phyloP scores from a whole-genome alignment of 2,888 invertebrate genomes.

The Polyommatus iphigenia region DNA sequence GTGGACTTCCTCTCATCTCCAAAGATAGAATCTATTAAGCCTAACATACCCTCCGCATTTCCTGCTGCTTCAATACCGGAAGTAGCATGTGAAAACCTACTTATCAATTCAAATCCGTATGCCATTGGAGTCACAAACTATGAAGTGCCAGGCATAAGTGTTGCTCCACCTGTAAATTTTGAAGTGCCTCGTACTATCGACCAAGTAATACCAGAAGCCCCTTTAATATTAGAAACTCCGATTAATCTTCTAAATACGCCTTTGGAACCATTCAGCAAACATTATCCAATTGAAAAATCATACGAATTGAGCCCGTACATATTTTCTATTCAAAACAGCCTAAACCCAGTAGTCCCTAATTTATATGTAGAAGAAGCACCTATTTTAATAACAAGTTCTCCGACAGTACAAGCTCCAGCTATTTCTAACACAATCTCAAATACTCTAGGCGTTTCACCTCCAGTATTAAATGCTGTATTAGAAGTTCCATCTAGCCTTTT shows the following conservation, averaged over 20 bases:
- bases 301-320: neutral
- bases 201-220: neutral
- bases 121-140: too few relatives aligned
- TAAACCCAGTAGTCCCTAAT: neutral
- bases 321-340: neutral
- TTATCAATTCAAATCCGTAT: neutral
- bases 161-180: neutral
- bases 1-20: conserved; percentile 8
- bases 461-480: neutral
- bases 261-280: neutral
- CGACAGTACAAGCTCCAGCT: neutral
- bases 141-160: neutral
- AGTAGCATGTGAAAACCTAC: neutral
- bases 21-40: neutral
- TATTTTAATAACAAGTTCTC: neutral
- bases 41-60: neutral
- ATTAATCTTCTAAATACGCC: neutral
- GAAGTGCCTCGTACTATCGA: neutral
- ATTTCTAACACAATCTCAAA: neutral
- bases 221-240: neutral
- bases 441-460: neutral
- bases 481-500: neutral
- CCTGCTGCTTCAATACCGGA: neutral
- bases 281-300: neutral
- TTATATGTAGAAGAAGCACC: neutral